A percentile compares a stretch with the other conserved stretches of the same genome.
phyloP scores from a whole-genome alignment of 2,888 invertebrate genomes.

The Hemaris fuciformis region DNA sequence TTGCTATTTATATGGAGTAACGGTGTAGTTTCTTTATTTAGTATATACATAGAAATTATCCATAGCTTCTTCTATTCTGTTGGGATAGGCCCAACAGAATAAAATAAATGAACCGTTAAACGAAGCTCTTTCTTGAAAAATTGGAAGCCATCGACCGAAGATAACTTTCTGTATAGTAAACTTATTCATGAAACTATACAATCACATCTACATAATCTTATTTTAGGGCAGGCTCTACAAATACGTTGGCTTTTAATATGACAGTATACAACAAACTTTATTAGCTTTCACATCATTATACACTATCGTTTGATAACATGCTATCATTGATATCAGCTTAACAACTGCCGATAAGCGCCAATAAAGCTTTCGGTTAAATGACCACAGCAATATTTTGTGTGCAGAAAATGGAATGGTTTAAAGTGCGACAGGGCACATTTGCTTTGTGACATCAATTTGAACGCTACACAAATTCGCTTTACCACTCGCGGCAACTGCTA shows the following conservation, averaged over 20 bases:
- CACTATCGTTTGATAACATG: slow-evolving; percentile 26
- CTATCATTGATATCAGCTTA: background rate
- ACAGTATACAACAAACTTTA: slow-evolving; percentile 25
- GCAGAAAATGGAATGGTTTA: background rate
- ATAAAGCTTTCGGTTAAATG: background rate
- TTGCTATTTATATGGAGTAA: no score
- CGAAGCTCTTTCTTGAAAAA: background rate
- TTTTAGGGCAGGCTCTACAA: background rate
- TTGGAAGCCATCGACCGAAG: background rate
- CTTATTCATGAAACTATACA: background rate
- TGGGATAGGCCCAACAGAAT: no score
- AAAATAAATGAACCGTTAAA: background rate
- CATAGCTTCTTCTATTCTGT: background rate
- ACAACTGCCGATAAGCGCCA: background rate
- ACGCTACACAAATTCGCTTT: background rate
- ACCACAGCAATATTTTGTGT: background rate
- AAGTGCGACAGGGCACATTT: background rate
- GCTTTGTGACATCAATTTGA: background rate
- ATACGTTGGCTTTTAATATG: background rate
- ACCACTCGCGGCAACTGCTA: background rate
- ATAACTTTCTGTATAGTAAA: background rate
- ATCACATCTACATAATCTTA: background rate
- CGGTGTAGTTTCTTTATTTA: background rate
- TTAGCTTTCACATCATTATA: slow-evolving; percentile 33
- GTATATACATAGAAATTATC: background rate